Evolutionary conservation across 2,888 invertebrate species (phyloP).

Genomic region (Caradrina clavipalpis): DNA sequence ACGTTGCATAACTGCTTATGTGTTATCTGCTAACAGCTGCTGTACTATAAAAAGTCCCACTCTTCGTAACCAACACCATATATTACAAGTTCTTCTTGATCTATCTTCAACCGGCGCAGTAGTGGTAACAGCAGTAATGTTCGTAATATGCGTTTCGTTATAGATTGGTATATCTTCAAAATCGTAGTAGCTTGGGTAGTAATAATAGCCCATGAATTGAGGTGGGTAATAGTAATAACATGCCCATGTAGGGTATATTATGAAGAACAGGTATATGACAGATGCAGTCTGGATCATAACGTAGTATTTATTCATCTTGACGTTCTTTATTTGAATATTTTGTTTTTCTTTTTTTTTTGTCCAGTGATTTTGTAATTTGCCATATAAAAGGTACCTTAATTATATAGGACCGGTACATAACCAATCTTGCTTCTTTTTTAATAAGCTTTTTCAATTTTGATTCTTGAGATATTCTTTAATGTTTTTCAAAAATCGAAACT

Average conservation of each 20-base stretch:
- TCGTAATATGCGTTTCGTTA: constrained; percentile 33
- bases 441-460: no score
- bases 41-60: constrained; percentile 78
- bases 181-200: constrained; percentile 49
- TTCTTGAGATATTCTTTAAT: background rate
- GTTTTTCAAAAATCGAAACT: background rate
- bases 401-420: no score
- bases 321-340: background rate
- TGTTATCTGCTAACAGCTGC: constrained; percentile 75
- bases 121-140: constrained; percentile 3
- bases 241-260: constrained; percentile 14
- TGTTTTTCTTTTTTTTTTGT: no score
- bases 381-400: no score
- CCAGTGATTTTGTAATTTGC: no score
- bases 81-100: constrained; percentile 66
- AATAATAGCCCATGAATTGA: constrained; percentile 49
- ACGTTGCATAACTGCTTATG: constrained; percentile 24
- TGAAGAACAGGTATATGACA: background rate
- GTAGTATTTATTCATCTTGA: constrained; percentile 9
- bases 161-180: constrained; percentile 34
- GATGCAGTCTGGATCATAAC: background rate
- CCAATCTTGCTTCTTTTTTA: no score
- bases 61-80: constrained; percentile 78
- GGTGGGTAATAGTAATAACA: constrained; percentile 51
- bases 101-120: background rate